Base-by-base conservation (phyloP, 2,888 invertebrate genomes). In the Eupithecia vulgata region DNA sequence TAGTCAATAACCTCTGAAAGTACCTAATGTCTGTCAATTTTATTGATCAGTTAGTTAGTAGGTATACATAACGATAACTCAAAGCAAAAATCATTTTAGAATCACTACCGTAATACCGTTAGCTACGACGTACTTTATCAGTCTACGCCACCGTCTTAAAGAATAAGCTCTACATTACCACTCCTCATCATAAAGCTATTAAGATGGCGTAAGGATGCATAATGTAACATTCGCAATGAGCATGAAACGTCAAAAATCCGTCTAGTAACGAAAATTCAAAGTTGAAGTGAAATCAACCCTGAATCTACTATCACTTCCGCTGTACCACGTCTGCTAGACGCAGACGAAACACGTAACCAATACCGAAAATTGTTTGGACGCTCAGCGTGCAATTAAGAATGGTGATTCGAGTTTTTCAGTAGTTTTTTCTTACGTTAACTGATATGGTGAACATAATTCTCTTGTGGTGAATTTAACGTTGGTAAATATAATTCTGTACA, bases 311-410 rank as follows among this genome's bases (percentile, higher is more conserved):
- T 62, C 52, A 52, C 12, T 25, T 74, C 59, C 65, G 68, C 70
- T 74, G 73, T 71, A 34, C 13, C 30, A 34, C 52, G 42, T 65
- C 37, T 67, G 40, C 62, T 52, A 71, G 68, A 70, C 73, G 67
- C 42, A 69, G 72, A 72, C 72, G 70, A 72, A 70, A 70, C 75
- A 75, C 75, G 75, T 75, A 75, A 57, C 72, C 67, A 76, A 76
- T 76, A 73, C 71, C 64, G 67, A 73, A 61, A 76, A 57, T 64
- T 67, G 62, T 72, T 69, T 21, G 67, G 69, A 75, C 69, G 70
- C 64, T 62, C 67, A 62, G 62, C 57, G 34, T n/a, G 72, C 64
- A 72, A 72, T 72, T 70, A 75, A 69, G 52, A 42, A 45, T 40
- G 67, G 59, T 72, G 67, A 75, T 67, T 62, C 35, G 67, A 67